Conservation (phyloP, 2,888 invertebrate species). For the Tetragonisca angustula region DNA sequence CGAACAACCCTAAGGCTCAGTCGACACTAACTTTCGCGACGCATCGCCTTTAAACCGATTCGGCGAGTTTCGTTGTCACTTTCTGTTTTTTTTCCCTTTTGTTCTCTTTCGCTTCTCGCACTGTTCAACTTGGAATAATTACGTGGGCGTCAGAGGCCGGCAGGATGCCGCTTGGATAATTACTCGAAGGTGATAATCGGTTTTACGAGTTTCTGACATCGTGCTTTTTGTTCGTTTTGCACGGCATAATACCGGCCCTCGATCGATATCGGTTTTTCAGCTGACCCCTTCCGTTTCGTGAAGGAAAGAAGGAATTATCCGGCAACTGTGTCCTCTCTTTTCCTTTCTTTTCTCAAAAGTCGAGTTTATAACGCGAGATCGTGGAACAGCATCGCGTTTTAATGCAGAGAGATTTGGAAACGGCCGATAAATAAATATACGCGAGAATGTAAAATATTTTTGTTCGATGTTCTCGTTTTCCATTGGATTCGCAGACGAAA, state of each 20-base stretch:
- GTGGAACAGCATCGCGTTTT: neutral
- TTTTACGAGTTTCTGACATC: conserved; percentile 49
- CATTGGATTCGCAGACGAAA: neutral
- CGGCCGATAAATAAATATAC: neutral
- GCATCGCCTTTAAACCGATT: conserved; percentile 46
- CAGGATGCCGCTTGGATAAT: conserved; percentile 47
- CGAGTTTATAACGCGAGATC: neutral
- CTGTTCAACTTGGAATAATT: conserved; percentile 50
- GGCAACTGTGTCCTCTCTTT: neutral
- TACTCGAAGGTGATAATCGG: conserved; percentile 57
- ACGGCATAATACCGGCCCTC: conserved; percentile 14
- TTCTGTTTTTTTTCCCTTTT: conserved; percentile 26
- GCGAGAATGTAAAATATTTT: neutral
- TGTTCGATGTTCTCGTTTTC: neutral
- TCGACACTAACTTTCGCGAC: conserved; percentile 16
- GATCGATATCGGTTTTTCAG: conserved; percentile 42
- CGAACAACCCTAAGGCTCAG: neutral
- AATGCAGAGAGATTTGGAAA: neutral
- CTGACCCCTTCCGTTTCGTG: neutral
- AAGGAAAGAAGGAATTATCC: neutral
- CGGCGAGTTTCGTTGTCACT: conserved; percentile 27
- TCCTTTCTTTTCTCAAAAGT: neutral
- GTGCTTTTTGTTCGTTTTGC: conserved; percentile 37
- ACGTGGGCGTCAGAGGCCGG: conserved; percentile 18
- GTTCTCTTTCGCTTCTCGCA: conserved; percentile 1